Evolutionary conservation across 2,797 vertebrate species (phyloP), one percentile per base, ranked within the genome.

Genomic region (Merluccius polli): DNA sequence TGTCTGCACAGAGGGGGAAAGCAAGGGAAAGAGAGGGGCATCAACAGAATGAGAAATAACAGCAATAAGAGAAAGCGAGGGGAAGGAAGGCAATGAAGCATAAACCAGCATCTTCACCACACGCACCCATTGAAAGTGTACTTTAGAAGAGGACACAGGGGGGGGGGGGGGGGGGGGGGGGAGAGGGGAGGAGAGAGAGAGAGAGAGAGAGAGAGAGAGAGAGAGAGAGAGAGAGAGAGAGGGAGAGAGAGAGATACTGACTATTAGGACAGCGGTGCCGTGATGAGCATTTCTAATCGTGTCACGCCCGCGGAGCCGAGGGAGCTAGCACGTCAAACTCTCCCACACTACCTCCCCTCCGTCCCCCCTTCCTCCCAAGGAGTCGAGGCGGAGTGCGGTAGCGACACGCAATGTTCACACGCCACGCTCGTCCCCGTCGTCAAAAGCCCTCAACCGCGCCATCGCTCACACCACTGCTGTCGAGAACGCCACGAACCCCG

Each of bases 271-370:
- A 70, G 76, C 52, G 77, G 86, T 79, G 79, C 72, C 63, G 76
- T 52, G 76, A 87, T 79, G 79, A 48, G 4, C 70, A 82, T 79
- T 82, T 85, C 74, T 88, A 84, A 89, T 87, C 44, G 31, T 32
- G 71, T 86, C 83, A 79, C 59, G 78, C 77, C 78, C 31, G 70
- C 83, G 82, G 77, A 77, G 72, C 78, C 75, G 0, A 75, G 68
- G 38, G 74, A 78, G 77, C 10, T 12, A 2, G 70, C 74, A 79
- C 80, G 77, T 84, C 84, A 78, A 75, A 75, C 71, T 68, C 69
- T 73, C 76, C 52, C 65, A 70, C 70, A 13, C 15, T 48, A 38
- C 36, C 72, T 36, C 16, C 18, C 44, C 18, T 3, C 15, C 44
- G 6, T 5, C 36, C 36, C 10, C 36, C 36, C 36, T 38, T 9